Base-by-base conservation (phyloP, 2,888 invertebrate genomes). In the Meliscaeva auricollis region DNA sequence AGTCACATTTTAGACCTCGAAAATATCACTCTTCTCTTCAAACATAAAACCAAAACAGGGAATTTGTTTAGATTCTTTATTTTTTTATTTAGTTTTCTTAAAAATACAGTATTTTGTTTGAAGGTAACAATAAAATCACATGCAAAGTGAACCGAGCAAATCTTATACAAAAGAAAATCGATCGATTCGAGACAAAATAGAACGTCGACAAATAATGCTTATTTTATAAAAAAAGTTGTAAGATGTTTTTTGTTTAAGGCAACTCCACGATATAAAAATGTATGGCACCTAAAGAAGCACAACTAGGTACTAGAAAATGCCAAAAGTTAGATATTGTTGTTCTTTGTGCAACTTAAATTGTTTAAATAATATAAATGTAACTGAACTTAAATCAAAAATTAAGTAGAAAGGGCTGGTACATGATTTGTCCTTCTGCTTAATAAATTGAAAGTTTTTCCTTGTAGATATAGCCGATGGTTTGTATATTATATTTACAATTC, bases 91-190 rank as follows among this genome's bases (percentile, higher is more conserved):
- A 5, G 69, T 79, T 69, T 48, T 74, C 83, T 83, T 79, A 83
- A 70, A 69, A 74, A 69, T 79, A 83, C 54, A 64, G 32, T 69
- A 79, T 77, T 72, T 58, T 83, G 79, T 79, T 38, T 74, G 74
- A 74, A 79, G 56, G 62, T 74, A 83, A 83, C 79, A 79, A 83
- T 83, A 70, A 64, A 83, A 83, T 83, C 83, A 83, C 83, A 83
- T 69, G 68, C 38, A 58, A 83, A 46, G 38, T 41, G 46, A 54
- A 69, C 32, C 62, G 48, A 54, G 60, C 52, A 38, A 44, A 48
- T 48, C 15, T 38, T 54, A 26, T 17, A 48, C 44, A 64, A 13
- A 48, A 81, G 9, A 9, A 38, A 9, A 38, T 38, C 9, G 56
- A 76, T 8, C 26, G 75, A 48, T 48, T 62, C 62, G 54, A 69